Percentiles rank a stretch among this genome's conserved stretches.
These are phyloP conservation scores for Drosophila infuscata DNA, from an alignment of 2,888 invertebrate genomes.

Conservation along the genomic window DNA sequence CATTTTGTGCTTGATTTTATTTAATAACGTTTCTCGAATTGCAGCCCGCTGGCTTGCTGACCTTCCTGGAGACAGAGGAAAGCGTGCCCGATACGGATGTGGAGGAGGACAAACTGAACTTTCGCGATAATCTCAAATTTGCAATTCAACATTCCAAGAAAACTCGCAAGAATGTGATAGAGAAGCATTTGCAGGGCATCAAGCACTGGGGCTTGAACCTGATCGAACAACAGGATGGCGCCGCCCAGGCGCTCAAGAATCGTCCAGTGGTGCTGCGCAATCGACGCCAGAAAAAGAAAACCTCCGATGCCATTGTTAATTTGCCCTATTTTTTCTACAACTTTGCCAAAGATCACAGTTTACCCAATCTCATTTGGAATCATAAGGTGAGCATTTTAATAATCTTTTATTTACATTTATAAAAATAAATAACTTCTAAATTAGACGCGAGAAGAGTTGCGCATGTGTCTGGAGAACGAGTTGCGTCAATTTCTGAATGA, in stretches of 20 bases:
- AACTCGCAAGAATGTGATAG: constrained; percentile 90
- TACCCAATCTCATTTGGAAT: constrained; percentile 99
- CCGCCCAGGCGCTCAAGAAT: constrained; percentile 85
- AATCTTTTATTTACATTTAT: not conserved
- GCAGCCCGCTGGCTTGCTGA: constrained; percentile 96
- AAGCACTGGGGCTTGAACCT: constrained; percentile 89
- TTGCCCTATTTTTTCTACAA: constrained; percentile 96
- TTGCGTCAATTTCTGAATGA: constrained; percentile 95
- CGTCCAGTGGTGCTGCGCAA: constrained; percentile 96
- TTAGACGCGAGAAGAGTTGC: constrained; percentile 97
- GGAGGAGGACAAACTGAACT: constrained; percentile 90
- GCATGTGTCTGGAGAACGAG: constrained; percentile 96
- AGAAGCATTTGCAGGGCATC: constrained; percentile 90
- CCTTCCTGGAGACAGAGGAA: constrained; percentile 95
- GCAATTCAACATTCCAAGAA: constrained; percentile 92
- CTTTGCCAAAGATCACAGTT: constrained; percentile 96
- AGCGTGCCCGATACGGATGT: constrained; percentile 88
- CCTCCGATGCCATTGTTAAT: constrained; percentile 82
- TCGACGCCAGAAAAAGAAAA: constrained; percentile 88
- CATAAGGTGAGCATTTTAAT: constrained; percentile 89
- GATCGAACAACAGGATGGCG: constrained; percentile 84
- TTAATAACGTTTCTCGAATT: not conserved
- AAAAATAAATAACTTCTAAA: not conserved
- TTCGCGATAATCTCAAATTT: constrained; percentile 97
- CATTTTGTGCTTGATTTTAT: fast-evolving